These are phyloP conservation scores for Mya arenaria DNA, from an alignment of 1,140 invertebrate species.

Conservation along the genomic window DNA sequence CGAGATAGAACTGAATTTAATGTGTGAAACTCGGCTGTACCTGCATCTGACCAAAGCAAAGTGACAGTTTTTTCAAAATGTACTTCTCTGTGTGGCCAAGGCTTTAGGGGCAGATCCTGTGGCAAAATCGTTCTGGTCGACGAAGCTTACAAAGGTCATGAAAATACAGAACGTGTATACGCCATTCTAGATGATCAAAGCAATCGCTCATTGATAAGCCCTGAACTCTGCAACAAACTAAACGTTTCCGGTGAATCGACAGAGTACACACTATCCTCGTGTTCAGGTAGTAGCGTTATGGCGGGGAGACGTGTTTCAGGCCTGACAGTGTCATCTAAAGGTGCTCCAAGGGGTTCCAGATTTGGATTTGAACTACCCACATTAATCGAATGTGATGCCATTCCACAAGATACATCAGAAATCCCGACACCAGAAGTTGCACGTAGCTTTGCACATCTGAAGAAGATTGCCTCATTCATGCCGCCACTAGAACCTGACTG, in stretches of 20 bases:
- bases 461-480: conserved; percentile 17
- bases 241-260: neutral
- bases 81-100: neutral
- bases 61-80: neutral
- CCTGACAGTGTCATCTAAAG: neutral
- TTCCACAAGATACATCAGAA: conserved; percentile 26
- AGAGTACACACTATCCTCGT: neutral
- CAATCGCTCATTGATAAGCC: conserved; percentile 8
- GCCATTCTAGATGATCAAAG: conserved; percentile 52
- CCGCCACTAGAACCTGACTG: conserved; percentile 12
- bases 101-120: conserved; percentile 45
- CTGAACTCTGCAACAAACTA: conserved; percentile 17
- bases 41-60: too few species aligned
- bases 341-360: neutral
- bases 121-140: conserved; percentile 49
- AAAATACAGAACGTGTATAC: neutral
- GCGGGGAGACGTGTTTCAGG: neutral
- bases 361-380: neutral
- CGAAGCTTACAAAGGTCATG: neutral
- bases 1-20: too few species aligned
- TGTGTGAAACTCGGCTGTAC: too few species aligned
- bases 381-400: conserved; percentile 39
- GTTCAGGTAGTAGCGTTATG: conserved; percentile 8
- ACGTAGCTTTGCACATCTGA: conserved; percentile 29
- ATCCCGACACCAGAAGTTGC: conserved; percentile 46